phyloP scores from a whole-genome alignment of 2,797 vertebrate species.

The Parauchenoglanis ngamensis region DNA sequence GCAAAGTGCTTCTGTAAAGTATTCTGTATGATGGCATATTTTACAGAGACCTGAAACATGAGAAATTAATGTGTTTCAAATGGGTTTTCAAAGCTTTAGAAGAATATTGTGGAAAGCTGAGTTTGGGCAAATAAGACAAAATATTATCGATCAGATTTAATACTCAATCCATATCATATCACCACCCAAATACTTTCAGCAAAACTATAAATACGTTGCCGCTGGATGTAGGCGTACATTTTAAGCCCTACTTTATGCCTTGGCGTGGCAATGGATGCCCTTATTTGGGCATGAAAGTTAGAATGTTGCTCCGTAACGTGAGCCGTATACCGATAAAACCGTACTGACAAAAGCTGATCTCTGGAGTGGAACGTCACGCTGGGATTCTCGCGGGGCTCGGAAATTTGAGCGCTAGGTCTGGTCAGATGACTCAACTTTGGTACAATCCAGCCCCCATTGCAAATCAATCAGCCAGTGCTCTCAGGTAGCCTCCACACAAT shows the following conservation, averaged over 20 bases:
- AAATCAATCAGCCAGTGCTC: slow-evolving; percentile 50
- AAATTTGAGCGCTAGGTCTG: neutral
- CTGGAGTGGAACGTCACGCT: neutral
- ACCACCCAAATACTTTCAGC: neutral
- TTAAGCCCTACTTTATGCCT: neutral
- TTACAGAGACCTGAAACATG: neutral
- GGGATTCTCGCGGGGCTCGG: neutral
- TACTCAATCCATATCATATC: neutral
- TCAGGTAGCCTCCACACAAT: slow-evolving; percentile 46
- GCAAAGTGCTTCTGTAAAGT: neutral
- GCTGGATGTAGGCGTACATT: neutral
- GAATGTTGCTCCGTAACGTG: neutral
- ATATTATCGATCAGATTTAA: neutral
- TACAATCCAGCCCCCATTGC: slow-evolving; percentile 30
- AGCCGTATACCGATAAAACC: neutral
- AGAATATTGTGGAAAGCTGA: neutral
- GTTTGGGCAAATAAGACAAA: neutral
- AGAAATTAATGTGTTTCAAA: slow-evolving; percentile 4
- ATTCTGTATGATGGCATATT: neutral
- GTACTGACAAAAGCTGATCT: neutral
- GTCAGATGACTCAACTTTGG: slow-evolving; percentile 7
- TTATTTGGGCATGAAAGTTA: neutral
- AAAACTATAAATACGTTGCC: neutral
- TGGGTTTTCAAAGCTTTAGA: neutral
- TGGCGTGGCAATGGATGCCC: neutral